A percentile compares a stretch with the other conserved stretches of the same genome.
Evolutionary conservation across 2,113 vertebrate species (phyloP).

Genomic region (Nansenia antarctica): DNA sequence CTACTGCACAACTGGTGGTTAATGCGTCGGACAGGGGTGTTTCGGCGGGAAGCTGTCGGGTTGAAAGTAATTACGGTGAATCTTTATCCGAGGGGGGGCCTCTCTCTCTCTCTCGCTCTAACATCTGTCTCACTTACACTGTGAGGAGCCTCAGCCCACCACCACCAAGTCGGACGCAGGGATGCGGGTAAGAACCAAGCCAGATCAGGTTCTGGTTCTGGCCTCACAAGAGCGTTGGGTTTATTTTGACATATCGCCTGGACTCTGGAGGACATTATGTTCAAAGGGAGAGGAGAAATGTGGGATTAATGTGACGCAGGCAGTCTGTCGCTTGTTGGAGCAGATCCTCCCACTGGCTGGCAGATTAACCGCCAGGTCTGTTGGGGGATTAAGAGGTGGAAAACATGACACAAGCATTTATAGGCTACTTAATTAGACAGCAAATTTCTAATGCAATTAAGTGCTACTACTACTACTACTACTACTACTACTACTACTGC

Average conservation of each 20-base stretch:
- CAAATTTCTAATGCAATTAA: too few species aligned
- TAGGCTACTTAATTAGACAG: constrained; percentile 29
- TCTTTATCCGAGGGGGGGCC: constrained; percentile 30
- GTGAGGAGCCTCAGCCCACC: not conserved
- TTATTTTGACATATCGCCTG: not conserved
- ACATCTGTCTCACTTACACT: constrained; percentile 22
- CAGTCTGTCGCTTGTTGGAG: constrained; percentile 8
- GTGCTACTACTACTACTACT: too few species aligned
- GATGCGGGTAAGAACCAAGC: not conserved
- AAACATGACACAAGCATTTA: constrained; percentile 42
- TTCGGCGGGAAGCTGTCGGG: not conserved
- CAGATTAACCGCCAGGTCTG: constrained; percentile 47
- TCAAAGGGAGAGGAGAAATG: constrained; percentile 20
- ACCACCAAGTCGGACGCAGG: not conserved
- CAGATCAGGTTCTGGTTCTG: not conserved
- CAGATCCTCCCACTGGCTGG: constrained; percentile 24
- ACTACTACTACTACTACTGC: too few species aligned
- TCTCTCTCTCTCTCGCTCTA: constrained; percentile 8
- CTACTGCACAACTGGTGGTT: constrained; percentile 8
- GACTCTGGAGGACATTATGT: constrained; percentile 1
- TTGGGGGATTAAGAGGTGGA: constrained; percentile 28
- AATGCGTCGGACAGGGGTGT: not conserved
- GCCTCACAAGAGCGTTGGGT: not conserved
- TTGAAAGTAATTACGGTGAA: constrained; percentile 20
- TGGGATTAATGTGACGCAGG: constrained; percentile 22